Conservation (phyloP, 2,797 vertebrate genomes). For the Microctenopoma stevenorrisi region DNA sequence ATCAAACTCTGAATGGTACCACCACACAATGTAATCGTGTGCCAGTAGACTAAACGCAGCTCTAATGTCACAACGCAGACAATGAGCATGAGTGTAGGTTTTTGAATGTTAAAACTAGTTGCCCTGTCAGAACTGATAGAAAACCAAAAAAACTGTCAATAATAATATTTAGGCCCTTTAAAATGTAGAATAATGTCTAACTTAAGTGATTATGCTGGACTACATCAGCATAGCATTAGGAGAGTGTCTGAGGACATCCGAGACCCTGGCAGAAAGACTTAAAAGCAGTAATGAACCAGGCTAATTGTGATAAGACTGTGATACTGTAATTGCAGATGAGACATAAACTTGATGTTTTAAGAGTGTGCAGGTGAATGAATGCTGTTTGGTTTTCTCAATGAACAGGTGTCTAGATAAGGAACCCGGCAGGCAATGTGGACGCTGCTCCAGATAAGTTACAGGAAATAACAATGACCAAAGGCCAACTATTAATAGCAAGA, state of each 20-base stretch:
- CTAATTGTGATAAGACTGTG: constrained; percentile 1
- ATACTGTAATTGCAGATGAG: not conserved
- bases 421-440: constrained; percentile 34
- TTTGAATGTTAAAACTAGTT: not conserved
- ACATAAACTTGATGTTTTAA: too few species aligned
- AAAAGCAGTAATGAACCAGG: constrained; percentile 26
- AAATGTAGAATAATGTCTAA: not conserved
- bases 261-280: not conserved
- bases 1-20: constrained; percentile 36
- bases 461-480: constrained; percentile 86
- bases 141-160: not conserved
- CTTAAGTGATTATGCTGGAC: not conserved
- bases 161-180: not conserved
- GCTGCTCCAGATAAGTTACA: constrained; percentile 66
- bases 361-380: not conserved
- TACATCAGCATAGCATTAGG: not conserved
- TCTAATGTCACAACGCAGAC: not conserved
- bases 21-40: constrained; percentile 22
- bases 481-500: constrained; percentile 82
- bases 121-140: not conserved
- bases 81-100: not conserved
- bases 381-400: constrained; percentile 30
- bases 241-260: not conserved
- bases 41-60: constrained; percentile 4
- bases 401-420: constrained; percentile 66